Percentiles rank a stretch among this genome's conserved stretches.
These are phyloP conservation scores for Cichlasoma orientale DNA, from an alignment of 2,797 vertebrate species.

Conservation along the genomic window DNA sequence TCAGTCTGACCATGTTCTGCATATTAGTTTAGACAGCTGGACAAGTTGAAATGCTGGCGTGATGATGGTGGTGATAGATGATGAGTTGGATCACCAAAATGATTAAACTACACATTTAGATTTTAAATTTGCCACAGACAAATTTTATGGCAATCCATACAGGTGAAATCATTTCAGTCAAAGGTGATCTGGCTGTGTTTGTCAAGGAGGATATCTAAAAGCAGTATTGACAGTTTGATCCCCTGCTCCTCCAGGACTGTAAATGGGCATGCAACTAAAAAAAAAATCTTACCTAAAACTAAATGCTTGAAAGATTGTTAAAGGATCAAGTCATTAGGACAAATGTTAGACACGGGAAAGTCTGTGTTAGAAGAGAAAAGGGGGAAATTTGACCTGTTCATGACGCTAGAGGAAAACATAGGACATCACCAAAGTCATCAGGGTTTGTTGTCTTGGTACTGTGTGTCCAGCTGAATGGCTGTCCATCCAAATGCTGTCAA, in stretches of 20 bases:
- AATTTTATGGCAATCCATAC: background rate
- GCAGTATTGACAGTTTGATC: background rate
- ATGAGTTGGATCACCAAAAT: background rate
- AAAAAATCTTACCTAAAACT: background rate
- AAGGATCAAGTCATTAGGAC: background rate
- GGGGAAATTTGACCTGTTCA: background rate
- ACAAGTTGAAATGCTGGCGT: background rate
- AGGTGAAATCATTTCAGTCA: background rate
- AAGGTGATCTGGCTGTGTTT: background rate
- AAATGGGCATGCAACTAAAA: background rate
- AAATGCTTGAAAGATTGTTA: background rate
- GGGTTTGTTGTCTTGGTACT: background rate
- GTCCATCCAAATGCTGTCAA: background rate
- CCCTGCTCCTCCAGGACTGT: background rate
- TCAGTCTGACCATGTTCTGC: background rate
- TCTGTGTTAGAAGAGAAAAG: background rate
- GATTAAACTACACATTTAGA: background rate
- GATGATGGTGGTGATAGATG: background rate
- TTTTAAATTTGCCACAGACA: background rate
- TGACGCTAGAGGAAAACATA: background rate
- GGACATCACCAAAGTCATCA: no score
- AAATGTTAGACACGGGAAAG: background rate
- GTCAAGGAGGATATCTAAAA: background rate
- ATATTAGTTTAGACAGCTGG: background rate
- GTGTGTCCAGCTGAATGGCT: background rate